Evolutionary conservation across 2,113 vertebrate species (phyloP).

Genomic region (Callipepla californica): DNA sequence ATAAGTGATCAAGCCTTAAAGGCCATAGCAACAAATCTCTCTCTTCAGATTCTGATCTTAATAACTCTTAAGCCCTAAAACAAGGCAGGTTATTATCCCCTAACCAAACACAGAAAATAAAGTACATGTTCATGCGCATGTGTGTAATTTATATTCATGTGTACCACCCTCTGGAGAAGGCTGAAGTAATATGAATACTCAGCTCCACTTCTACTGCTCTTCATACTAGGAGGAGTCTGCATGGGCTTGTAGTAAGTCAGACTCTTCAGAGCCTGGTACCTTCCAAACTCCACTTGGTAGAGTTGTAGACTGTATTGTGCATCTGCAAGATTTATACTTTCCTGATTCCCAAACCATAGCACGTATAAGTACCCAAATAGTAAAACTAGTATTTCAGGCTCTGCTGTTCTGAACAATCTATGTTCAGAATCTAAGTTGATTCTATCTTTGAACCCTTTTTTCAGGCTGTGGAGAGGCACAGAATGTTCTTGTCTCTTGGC

Average conservation of each 20-base stretch:
- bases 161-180: background rate
- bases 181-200: background rate
- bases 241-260: background rate
- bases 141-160: background rate
- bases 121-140: background rate
- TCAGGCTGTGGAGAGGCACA: background rate
- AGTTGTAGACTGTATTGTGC: background rate
- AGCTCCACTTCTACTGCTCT: background rate
- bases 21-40: background rate
- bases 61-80: background rate
- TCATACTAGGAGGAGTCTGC: background rate
- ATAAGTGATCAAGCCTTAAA: background rate
- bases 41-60: background rate
- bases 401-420: background rate
- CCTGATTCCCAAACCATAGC: background rate
- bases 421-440: background rate
- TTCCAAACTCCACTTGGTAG: background rate
- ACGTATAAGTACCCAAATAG: background rate
- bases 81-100: background rate
- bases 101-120: background rate
- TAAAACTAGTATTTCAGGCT: conserved; percentile 5
- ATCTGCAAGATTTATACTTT: background rate
- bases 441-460: background rate
- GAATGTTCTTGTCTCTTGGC: background rate
- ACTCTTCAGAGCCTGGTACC: rapidly evolving